Base-by-base conservation (phyloP, 2,888 invertebrate genomes). In the Lochmaea crataegi region DNA sequence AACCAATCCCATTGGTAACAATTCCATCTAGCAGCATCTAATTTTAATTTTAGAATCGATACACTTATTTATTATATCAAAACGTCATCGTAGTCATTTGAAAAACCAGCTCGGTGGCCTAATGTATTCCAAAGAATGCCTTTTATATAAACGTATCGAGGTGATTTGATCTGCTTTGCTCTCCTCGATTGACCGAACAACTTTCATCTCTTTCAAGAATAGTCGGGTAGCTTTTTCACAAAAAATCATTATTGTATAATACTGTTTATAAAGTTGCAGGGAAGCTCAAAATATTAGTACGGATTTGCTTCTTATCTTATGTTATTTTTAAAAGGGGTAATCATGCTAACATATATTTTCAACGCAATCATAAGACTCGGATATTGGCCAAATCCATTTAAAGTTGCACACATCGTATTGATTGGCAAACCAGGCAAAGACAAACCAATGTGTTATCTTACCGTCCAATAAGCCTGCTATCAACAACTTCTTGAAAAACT, bases 61-160 rank as follows among this genome's bases (percentile, higher is more conserved):
- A 70, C 67, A 70, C 57, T 65, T 70, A 70, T 73, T 66, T 57
- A 73, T 45, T 63, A 66, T 58, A 66, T 58, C 45, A 58, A 73
- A 73, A 73, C 68, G 32, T 68, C 68, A 60, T 68, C 68, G 60
- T 68, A 60, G 61, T 60, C 61, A 61, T 68, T 68, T 68, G 61
- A 67, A 64, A 73, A 67, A 72, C 63, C 67, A 63, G 67, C 57
- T 67, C 65, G 69, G 65, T 73, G 65, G 69, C 73, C 61, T 74
- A 74, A 74, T 76, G 70, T 73, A 72, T 74, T 76, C 76, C 22
- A 53, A 72, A 72, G 68, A 68, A 72, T 72, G 70, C 68, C 70
- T 72, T 65, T 58, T 74, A 72, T 74, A 72, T 72, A 63, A 63
- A 63, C 61, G 61, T 42, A 68, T 72, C 68, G 61, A 60, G 60